These are phyloP conservation scores for Gisinianus flammeolus DNA, from an alignment of 2,888 invertebrate species.

Conservation along the genomic window DNA sequence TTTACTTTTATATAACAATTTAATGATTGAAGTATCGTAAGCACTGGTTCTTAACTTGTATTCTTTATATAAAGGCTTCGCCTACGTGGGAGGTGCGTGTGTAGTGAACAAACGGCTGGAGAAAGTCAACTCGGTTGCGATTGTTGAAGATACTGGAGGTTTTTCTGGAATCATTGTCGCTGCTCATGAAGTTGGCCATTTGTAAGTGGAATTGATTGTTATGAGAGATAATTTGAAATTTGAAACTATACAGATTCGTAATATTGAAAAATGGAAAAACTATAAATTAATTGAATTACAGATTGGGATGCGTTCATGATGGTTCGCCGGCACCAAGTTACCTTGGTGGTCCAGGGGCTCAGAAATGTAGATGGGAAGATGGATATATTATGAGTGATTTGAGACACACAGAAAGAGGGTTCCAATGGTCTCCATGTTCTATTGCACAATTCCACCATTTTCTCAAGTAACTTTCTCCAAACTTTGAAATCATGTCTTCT, in stretches of 20 bases:
- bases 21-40: not conserved
- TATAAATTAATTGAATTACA: constrained; percentile 61
- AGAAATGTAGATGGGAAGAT: constrained; percentile 94
- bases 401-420: constrained; percentile 91
- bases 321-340: constrained; percentile 94
- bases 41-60: no score
- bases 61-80: constrained; percentile 80
- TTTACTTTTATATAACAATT: constrained; percentile 14
- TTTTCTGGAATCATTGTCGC: constrained; percentile 96
- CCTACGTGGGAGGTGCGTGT: constrained; percentile 94
- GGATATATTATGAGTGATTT: constrained; percentile 96
- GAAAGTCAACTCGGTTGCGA: constrained; percentile 95
- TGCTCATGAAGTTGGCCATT: constrained; percentile 94
- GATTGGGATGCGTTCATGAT: constrained; percentile 94
- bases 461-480: constrained; percentile 74
- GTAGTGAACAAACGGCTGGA: constrained; percentile 93
- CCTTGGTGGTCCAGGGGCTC: constrained; percentile 91
- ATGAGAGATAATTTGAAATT: not conserved
- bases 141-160: constrained; percentile 94
- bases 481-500: not conserved
- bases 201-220: constrained; percentile 74
- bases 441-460: constrained; percentile 94
- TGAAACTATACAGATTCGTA: not conserved
- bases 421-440: constrained; percentile 92
- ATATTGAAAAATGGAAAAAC: not conserved